Evolutionary conservation across 2,888 invertebrate species (phyloP), one percentile per base, ranked within the genome.

Genomic region (Endotricha flammealis): DNA sequence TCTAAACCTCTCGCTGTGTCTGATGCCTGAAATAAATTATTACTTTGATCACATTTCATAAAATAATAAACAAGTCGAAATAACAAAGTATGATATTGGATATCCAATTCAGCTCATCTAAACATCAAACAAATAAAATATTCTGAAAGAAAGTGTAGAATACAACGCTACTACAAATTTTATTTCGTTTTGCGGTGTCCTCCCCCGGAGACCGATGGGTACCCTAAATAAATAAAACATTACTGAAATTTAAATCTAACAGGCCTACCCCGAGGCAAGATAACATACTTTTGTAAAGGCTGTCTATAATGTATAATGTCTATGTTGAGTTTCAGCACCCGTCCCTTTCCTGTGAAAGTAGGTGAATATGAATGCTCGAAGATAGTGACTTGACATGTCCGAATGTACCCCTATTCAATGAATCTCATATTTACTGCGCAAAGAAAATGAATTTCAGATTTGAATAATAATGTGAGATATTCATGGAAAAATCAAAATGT

Each of bases 141-240:
- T n/a, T n/a, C n/a, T n/a, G n/a, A n/a, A n/a, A n/a, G n/a, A n/a
- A n/a, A n/a, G n/a, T n/a, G n/a, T n/a, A n/a, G n/a, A n/a, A n/a
- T n/a, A n/a, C n/a, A n/a, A n/a, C n/a, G n/a, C n/a, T n/a, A n/a
- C n/a, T n/a, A n/a, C n/a, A n/a, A n/a, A n/a, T n/a, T n/a, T n/a
- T n/a, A n/a, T n/a, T n/a, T n/a, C n/a, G n/a, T n/a, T n/a, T n/a
- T 6, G 16, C 6, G 20, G 7, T n/a, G 8, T 6, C 20, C 20
- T 20, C 20, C 8, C 20, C 2, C 20, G 8, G 20, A 20, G 20
- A 4, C 20, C 20, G n/a, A 6, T 25, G 10, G 25, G 4, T 7
- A 24, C 11, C 30, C 32, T 44, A 38, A 32, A 40, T 44, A 44
- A 38, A 38, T 44, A 44, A 44, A 28, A 32, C 13, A 24, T 11